phyloP scores from a whole-genome alignment of 2,113 vertebrate genomes.

The Pteruthius melanotis region DNA sequence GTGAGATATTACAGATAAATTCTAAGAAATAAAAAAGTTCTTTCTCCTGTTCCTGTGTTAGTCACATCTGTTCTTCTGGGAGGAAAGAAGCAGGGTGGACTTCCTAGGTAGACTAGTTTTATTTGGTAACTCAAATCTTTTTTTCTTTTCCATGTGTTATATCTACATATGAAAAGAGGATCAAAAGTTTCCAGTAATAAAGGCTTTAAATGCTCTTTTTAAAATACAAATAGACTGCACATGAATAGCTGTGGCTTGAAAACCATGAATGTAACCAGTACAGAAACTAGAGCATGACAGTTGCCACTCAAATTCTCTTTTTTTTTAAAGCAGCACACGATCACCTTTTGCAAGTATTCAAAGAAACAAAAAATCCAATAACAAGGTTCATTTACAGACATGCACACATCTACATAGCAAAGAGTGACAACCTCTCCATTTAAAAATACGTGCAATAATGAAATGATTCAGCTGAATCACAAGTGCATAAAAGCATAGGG shows the following conservation, averaged over 20 bases:
- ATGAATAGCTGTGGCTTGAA: neutral
- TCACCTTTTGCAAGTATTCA: neutral
- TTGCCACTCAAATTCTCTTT: neutral
- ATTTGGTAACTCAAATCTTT: neutral
- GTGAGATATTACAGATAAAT: neutral
- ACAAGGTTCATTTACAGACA: neutral
- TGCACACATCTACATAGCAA: neutral
- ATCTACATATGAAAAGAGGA: neutral
- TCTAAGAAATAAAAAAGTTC: neutral
- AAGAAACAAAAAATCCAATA: neutral
- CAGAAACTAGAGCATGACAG: neutral
- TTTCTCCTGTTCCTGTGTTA: neutral
- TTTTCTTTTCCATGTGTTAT: neutral
- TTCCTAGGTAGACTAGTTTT: neutral
- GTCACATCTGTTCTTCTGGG: neutral
- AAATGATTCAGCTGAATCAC: neutral
- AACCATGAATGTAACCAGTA: neutral
- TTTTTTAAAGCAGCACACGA: neutral
- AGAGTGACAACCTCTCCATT: neutral
- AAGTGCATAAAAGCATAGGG: neutral
- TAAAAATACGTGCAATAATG: neutral
- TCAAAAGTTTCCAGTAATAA: neutral
- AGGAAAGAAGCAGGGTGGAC: neutral
- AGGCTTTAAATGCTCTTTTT: neutral
- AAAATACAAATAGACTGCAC: neutral